phyloP scores from a whole-genome alignment of 2,113 vertebrate genomes.

The Xenus cinereus region DNA sequence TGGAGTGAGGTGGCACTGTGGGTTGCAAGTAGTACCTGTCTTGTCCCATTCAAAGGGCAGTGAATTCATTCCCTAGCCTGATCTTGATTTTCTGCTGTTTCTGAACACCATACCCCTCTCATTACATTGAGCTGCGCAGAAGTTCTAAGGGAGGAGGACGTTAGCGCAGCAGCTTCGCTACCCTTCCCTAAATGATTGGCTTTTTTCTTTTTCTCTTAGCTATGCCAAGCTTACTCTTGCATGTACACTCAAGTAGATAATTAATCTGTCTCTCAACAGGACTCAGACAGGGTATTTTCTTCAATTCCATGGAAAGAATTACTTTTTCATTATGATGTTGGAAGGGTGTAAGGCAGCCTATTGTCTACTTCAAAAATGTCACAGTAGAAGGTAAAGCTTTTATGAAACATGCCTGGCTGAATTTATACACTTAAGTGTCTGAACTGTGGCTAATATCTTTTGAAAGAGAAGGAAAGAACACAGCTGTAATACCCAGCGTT shows the following conservation, averaged over 20 bases:
- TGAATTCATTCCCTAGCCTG: background rate
- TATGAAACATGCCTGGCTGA: slow-evolving; percentile 30
- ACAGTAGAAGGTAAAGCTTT: slow-evolving; percentile 16
- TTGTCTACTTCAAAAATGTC: background rate
- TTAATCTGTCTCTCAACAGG: slow-evolving; percentile 1
- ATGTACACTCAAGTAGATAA: background rate
- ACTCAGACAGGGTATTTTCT: background rate
- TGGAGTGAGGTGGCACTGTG: background rate
- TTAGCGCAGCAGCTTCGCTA: background rate
- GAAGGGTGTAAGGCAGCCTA: slow-evolving; percentile 17
- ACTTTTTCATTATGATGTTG: background rate
- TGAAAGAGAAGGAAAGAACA: background rate
- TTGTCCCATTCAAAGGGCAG: background rate
- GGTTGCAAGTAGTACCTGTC: background rate
- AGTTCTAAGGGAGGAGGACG: background rate
- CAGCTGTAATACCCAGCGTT: background rate
- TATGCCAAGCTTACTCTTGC: background rate
- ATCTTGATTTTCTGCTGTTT: background rate
- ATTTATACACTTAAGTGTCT: background rate
- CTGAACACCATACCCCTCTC: background rate
- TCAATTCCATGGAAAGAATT: background rate
- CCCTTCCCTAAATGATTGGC: background rate
- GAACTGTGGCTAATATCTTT: slow-evolving; percentile 23
- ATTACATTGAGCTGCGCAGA: background rate
- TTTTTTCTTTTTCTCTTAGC: background rate